Base-by-base conservation (phyloP, 2,888 invertebrate species). In the Aphidius colemani region DNA sequence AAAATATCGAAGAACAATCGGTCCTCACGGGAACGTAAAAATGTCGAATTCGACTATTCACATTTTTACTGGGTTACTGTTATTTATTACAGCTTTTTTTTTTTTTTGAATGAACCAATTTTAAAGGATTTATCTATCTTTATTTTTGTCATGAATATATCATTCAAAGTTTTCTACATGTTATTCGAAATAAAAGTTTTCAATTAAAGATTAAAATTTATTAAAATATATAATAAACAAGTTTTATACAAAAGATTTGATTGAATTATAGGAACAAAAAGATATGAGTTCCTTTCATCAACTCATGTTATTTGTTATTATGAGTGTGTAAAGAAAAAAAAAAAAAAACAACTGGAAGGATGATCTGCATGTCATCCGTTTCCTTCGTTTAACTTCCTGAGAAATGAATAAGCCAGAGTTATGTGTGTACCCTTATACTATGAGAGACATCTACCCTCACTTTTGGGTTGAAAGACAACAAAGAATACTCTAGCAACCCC, bases 371-470 rank as follows among this genome's bases (percentile, higher is more conserved):
- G 70, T 70, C 74, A 71, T 75, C 74, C 74, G 72, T 69, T 77
- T 79, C 77, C 76, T 79, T 76, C 75, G 74, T 72, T 73, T 74
- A 72, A 74, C 74, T 79, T 80, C 80, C 79, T 76, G 78, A 65
- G 71, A 75, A 76, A 76, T 79, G 79, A 80, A 80, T 79, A 79
- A 79, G 76, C 76, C 75, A 74, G 76, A 76, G 77, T 75, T 78
- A 77, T 30, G 30, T 30, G 3, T 3, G 30, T 75, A 76, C 77
- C 79, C 78, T 78, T 73, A 73, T 74, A 72, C 71, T 74, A 70
- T 71, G 70, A 69, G 76, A 76, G 78, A 77, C 77, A 76, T 75
- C 76, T 30, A 30, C 30, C 30, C 30, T 30, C 30, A 30, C 78
- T 78, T 72, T 69, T 68, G 72, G 67, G 68, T 65, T 67, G 64